Evolutionary conservation across 1,140 invertebrate genomes (phyloP).

Genomic region (Heterodera carotae): DNA sequence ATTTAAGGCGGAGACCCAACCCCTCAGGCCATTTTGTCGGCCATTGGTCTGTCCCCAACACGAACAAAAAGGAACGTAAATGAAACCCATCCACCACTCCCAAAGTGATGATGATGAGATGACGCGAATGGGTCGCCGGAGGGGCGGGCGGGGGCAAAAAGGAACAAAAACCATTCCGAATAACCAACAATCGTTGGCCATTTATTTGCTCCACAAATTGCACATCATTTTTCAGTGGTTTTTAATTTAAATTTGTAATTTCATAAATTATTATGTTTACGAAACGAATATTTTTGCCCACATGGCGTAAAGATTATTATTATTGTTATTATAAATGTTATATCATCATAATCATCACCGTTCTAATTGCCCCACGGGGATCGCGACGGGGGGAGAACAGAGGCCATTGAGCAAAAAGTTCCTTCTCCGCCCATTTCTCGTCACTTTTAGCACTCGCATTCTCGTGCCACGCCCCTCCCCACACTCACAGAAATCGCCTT

Average conservation of each 20-base stretch:
- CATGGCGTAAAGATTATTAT: neutral
- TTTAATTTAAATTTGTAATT: too few species aligned
- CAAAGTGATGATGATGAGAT: neutral
- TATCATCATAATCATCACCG: neutral
- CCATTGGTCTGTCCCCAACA: neutral
- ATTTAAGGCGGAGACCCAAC: neutral
- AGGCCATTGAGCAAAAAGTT: conserved; percentile 1
- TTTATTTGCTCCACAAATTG: neutral
- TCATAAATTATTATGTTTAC: neutral
- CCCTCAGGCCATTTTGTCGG: neutral
- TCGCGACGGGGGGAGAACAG: neutral
- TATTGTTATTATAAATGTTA: too few species aligned
- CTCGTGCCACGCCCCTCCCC: neutral
- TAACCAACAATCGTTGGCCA: neutral
- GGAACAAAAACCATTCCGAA: neutral
- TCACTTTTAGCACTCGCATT: neutral
- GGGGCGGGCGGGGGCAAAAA: neutral
- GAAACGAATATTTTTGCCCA: neutral
- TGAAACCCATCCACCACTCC: neutral
- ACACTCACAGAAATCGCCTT: too few species aligned
- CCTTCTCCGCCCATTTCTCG: neutral
- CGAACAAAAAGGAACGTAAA: neutral
- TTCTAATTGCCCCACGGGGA: too few species aligned
- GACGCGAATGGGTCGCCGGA: neutral
- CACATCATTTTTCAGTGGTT: neutral